Conservation (phyloP, 1,140 invertebrate species). For the Phenacoccus solenopsis region DNA sequence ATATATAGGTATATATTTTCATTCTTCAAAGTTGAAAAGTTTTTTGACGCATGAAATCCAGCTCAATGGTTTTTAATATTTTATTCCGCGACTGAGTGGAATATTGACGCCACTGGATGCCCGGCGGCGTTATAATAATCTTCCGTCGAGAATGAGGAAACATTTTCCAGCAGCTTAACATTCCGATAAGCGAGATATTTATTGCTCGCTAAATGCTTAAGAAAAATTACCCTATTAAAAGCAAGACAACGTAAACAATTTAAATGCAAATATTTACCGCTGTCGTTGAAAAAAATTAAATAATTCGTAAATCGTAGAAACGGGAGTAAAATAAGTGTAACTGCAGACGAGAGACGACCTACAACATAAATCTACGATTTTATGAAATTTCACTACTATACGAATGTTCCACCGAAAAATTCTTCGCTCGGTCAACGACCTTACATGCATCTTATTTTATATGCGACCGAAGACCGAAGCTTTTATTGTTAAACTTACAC, state of each 20-base stretch:
- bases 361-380: not conserved
- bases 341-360: not conserved
- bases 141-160: not conserved
- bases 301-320: not conserved
- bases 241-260: not conserved
- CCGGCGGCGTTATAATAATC: too few species aligned
- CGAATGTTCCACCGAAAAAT: not conserved
- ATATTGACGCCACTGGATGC: too few species aligned
- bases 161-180: not conserved
- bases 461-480: not conserved
- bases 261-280: not conserved
- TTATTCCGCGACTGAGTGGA: too few species aligned
- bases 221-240: not conserved
- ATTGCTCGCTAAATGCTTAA: not conserved
- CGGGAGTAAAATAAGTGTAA: not conserved
- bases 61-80: too few species aligned
- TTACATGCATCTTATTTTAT: not conserved
- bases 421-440: not conserved
- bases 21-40: too few species aligned
- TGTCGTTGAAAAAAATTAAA: not conserved
- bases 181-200: not conserved
- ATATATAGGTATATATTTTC: too few species aligned
- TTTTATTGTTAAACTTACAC: not conserved
- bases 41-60: too few species aligned
- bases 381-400: not conserved